Base-by-base conservation (phyloP, 2,797 vertebrate genomes). In the Moxostoma hubbsi region DNA sequence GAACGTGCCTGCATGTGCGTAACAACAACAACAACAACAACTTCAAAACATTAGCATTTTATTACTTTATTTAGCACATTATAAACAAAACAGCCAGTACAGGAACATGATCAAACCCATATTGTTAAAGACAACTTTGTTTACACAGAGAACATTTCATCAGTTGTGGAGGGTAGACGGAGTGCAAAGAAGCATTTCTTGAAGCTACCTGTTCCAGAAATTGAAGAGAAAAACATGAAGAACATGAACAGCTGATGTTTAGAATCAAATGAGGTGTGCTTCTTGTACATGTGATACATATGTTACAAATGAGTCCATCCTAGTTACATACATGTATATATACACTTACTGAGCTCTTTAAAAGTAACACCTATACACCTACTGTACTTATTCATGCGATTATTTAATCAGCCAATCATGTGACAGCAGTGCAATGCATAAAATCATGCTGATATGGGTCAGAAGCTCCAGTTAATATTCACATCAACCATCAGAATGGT, bases 21-120 rank as follows among this genome's bases (percentile, higher is more conserved):
- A 58, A n/a, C 24, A 58, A n/a, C 36, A 45, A 64, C 62, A 58
- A n/a, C 24, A 58, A n/a, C 36, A 45, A 64, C 62, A 45, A 46
- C 43, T 47, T n/a, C 10, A 57, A 15, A 66, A 47, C 8, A 46
- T 54, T 54, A 46, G 24, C 24, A 24, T 24, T 24, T 24, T 24
- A 24, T 24, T 1, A 24, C 24, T 24, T 24, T 24, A 24, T 24
- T 24, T 24, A 24, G 50, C 61, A 64, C 36, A 6, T 55, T 43
- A 45, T 9, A 55, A 65, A 55, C 36, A n/a, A 24, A 75, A 76
- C 16, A 49, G 73, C 57, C 8, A n/a, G 63, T 76, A 8, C 45
- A 15, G 16, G 9, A n/a, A 58, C 53, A 11, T 58, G 16, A 15
- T 15, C 5, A 6, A 45, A 57, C n/a, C 18, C 16, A 24, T 7